Percentiles rank a stretch among this genome's conserved stretches.
phyloP scores from a whole-genome alignment of 2,888 invertebrate genomes.

The Blastobasis lacticolella region DNA sequence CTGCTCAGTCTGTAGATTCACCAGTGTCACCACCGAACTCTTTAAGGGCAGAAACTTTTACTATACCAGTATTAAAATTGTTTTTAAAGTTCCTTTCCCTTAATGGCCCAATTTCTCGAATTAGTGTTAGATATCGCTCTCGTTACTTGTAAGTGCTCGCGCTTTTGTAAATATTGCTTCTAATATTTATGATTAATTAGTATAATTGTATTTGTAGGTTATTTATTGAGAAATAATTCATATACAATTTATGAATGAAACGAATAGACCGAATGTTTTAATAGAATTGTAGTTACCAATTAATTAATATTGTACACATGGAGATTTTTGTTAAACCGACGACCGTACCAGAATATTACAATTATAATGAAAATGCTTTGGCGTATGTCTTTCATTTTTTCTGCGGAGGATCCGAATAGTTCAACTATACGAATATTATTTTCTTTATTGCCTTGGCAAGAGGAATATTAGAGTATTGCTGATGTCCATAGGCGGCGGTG shows the following conservation, averaged over 20 bases:
- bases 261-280: constrained; percentile 13
- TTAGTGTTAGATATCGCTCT: not conserved
- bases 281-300: constrained; percentile 24
- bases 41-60: constrained; percentile 7
- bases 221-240: constrained; percentile 34
- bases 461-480: no score
- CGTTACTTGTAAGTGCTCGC: constrained; percentile 22
- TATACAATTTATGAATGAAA: constrained; percentile 26
- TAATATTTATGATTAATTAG: constrained; percentile 12
- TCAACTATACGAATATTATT: no score
- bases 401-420: no score
- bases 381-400: constrained; percentile 20
- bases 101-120: not conserved
- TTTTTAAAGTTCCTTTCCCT: not conserved
- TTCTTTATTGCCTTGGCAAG: no score
- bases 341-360: constrained; percentile 14
- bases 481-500: no score
- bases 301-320: constrained; percentile 19
- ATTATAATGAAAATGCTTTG: constrained; percentile 22
- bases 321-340: constrained; percentile 10
- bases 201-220: constrained; percentile 29
- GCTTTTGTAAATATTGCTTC: constrained; percentile 49
- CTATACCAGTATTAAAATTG: not conserved
- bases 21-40: constrained; percentile 9
- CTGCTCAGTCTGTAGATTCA: constrained; percentile 1